A percentile compares a stretch with the other conserved stretches of the same genome.
These are phyloP conservation scores for Oppia nitens DNA, from an alignment of 1,140 invertebrate genomes.

Conservation along the genomic window DNA sequence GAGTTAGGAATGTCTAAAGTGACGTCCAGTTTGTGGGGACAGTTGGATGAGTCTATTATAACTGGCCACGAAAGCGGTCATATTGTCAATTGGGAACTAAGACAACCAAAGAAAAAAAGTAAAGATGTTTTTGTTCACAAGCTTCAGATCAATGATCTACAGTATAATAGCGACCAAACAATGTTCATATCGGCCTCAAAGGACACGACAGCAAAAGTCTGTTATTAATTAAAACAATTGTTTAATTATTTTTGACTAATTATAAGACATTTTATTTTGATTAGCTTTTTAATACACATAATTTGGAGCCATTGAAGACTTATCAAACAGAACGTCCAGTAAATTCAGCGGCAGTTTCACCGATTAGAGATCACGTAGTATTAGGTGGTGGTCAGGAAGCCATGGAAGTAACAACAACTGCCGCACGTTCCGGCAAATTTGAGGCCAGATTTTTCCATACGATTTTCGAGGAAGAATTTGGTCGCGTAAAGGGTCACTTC, in stretches of 20 bases:
- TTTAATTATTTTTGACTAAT: not conserved
- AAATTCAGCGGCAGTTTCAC: slow-evolving; percentile 89
- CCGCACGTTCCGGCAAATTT: slow-evolving; percentile 86
- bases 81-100: slow-evolving; percentile 74
- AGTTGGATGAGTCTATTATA: slow-evolving; percentile 72
- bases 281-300: slow-evolving; percentile 65
- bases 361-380: slow-evolving; percentile 78
- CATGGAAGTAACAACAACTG: slow-evolving; percentile 96
- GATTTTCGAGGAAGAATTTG: slow-evolving; percentile 99
- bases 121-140: slow-evolving; percentile 51
- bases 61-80: slow-evolving; percentile 89
- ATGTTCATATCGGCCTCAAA: slow-evolving; percentile 94
- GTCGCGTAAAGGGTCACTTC: slow-evolving; percentile 93
- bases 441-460: slow-evolving; percentile 95
- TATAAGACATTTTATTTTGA: slow-evolving; percentile 13
- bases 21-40: slow-evolving; percentile 79
- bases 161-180: slow-evolving; percentile 73
- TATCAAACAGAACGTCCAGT: slow-evolving; percentile 93
- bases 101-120: slow-evolving; percentile 31
- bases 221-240: not conserved
- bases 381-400: slow-evolving; percentile 95
- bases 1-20: slow-evolving; percentile 50
- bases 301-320: slow-evolving; percentile 67
- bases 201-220: slow-evolving; percentile 70
- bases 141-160: slow-evolving; percentile 84